Percentiles rank a stretch among this genome's conserved stretches.
Conservation (phyloP, 1,140 invertebrate species). For the Plutomurus gul region DNA sequence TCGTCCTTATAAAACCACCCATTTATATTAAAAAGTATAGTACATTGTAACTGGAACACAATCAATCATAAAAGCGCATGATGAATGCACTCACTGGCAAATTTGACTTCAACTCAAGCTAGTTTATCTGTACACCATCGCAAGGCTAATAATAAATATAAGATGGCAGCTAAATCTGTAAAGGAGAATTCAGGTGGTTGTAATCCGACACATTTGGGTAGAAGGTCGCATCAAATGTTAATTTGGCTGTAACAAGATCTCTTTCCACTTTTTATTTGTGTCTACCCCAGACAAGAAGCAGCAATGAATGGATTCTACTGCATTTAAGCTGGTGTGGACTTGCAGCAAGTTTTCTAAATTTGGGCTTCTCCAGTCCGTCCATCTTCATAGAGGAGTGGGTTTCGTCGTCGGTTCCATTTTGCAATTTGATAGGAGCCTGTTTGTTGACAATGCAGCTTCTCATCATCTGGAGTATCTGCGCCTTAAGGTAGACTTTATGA, state of each 20-base stretch:
- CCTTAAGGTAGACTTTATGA: conserved; percentile 47
- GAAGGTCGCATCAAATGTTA: not conserved
- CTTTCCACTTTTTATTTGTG: not conserved
- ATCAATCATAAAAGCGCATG: no score
- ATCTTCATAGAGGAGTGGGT: conserved; percentile 42
- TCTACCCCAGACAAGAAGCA: conserved; percentile 47
- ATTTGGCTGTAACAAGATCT: not conserved
- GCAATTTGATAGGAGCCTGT: conserved; percentile 43
- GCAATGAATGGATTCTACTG: conserved; percentile 52
- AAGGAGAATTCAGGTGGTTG: no score
- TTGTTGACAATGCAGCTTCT: conserved; percentile 42
- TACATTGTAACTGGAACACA: no score
- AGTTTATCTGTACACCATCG: no score
- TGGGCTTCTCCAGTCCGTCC: conserved; percentile 50
- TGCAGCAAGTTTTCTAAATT: conserved; percentile 41
- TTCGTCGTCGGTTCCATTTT: conserved; percentile 32
- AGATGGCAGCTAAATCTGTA: no score
- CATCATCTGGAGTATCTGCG: conserved; percentile 51
- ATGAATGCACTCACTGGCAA: no score
- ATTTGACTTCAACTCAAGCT: no score
- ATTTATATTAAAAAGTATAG: no score
- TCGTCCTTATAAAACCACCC: no score
- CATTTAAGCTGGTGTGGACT: conserved; percentile 51
- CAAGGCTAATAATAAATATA: no score
- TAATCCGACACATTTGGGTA: no score